Percentiles rank a stretch among this genome's conserved stretches.
These are phyloP conservation scores for Chromis chromis DNA, from an alignment of 2,797 vertebrate genomes.

Conservation along the genomic window DNA sequence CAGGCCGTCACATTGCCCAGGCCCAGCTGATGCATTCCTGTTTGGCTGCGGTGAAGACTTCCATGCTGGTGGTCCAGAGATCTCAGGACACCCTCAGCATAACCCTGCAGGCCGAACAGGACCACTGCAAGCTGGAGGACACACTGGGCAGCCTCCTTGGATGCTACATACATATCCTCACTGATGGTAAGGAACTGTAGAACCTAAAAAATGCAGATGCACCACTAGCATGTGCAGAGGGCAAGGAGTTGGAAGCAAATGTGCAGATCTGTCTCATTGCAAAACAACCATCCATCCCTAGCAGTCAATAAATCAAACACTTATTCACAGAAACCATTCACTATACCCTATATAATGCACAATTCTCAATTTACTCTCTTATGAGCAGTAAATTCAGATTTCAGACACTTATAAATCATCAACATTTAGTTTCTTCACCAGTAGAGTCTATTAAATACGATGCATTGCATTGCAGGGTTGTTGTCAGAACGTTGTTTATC, in stretches of 20 bases:
- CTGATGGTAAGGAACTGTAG: slow-evolving; percentile 84
- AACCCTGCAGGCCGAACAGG: slow-evolving; percentile 48
- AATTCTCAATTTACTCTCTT: no score
- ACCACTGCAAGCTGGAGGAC: slow-evolving; percentile 72
- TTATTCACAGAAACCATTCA: no score
- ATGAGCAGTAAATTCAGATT: no score
- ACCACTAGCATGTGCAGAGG: neutral
- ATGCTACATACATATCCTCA: slow-evolving; percentile 87
- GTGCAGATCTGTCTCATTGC: neutral
- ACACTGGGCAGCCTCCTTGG: slow-evolving; percentile 87
- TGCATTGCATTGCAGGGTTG: no score
- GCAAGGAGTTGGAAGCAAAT: neutral
- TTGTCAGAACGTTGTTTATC: no score
- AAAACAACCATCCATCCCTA: neutral
- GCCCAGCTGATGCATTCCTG: slow-evolving; percentile 92
- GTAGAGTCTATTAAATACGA: no score
- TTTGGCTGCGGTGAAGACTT: slow-evolving; percentile 88
- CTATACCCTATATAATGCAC: no score
- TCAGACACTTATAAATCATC: no score
- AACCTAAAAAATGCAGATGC: neutral
- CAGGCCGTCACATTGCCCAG: slow-evolving; percentile 90
- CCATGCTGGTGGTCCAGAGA: slow-evolving; percentile 91
- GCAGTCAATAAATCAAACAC: no score
- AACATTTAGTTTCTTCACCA: no score
- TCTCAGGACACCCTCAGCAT: slow-evolving; percentile 79